Conservation (phyloP, 1,140 invertebrate genomes). For the Ceratoteleas bidentatus region DNA sequence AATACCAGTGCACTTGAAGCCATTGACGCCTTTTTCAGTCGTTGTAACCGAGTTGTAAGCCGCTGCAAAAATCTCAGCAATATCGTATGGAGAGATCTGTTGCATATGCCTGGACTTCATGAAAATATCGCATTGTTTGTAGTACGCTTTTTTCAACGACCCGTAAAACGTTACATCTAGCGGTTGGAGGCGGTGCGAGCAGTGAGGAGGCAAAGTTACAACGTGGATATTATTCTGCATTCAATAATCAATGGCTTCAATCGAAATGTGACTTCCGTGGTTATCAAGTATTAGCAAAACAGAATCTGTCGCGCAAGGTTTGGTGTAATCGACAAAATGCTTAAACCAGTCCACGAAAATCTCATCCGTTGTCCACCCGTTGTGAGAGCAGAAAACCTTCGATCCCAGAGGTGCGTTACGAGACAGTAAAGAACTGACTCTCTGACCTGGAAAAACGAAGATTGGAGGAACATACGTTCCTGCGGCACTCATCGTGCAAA, state of each 20-base stretch:
- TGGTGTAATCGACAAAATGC: conserved; percentile 4
- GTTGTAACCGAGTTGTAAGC: background rate
- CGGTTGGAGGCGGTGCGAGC: conserved; percentile 68
- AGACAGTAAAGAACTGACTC: conserved; percentile 50
- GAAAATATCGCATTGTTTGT: conserved; percentile 71
- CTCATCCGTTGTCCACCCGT: conserved; percentile 70
- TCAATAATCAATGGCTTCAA: background rate
- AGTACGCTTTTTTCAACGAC: conserved; percentile 69
- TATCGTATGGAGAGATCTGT: conserved; percentile 23
- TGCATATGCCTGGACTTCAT: conserved; percentile 54
- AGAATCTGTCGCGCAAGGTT: background rate
- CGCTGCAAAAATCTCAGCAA: background rate
- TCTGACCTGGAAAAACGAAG: conserved; percentile 67
- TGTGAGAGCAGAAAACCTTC: conserved; percentile 55
- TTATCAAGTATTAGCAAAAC: background rate
- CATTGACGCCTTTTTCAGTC: background rate
- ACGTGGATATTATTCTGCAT: conserved; percentile 1
- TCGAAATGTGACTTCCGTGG: background rate
- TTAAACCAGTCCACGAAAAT: conserved; percentile 54
- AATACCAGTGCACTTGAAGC: conserved; percentile 12
- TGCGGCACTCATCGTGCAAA: conserved; percentile 63
- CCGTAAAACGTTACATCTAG: conserved; percentile 72
- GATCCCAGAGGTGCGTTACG: conserved; percentile 65
- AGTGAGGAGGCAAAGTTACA: conserved; percentile 68
- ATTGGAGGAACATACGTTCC: conserved; percentile 67